These are phyloP conservation scores for Dichetophora obliterata DNA, from an alignment of 2,888 invertebrate genomes.

Conservation along the genomic window DNA sequence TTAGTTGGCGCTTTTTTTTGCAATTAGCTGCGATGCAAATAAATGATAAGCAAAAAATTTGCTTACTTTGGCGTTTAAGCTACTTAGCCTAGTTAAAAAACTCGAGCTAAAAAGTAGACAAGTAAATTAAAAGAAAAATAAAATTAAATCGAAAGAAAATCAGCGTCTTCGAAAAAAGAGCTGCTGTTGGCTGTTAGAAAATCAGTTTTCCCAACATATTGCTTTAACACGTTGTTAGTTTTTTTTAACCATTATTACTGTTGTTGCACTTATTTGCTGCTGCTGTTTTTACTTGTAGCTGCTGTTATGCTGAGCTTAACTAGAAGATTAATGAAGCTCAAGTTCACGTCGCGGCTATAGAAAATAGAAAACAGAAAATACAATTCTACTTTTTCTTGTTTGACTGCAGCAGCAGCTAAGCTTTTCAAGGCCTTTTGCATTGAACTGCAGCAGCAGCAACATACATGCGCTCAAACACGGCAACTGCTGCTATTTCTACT, in stretches of 20 bases:
- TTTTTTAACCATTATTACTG: neutral
- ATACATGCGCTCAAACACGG: neutral
- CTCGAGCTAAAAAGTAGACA: neutral
- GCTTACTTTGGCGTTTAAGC: neutral
- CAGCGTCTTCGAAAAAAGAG: neutral
- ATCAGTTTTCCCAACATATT: conserved; percentile 17
- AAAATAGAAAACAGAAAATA: conserved; percentile 11
- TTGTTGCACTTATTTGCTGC: neutral
- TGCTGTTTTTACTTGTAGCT: neutral
- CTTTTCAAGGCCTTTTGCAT: conserved; percentile 1
- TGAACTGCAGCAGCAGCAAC: neutral
- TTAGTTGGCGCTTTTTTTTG: neutral
- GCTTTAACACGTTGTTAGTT: conserved; percentile 1
- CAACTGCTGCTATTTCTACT: no score
- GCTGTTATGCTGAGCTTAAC: conserved; percentile 15
- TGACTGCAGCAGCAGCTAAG: neutral
- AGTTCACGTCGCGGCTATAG: conserved; percentile 2
- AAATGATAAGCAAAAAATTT: conserved; percentile 12
- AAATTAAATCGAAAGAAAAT: neutral
- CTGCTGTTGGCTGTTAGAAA: conserved; percentile 8
- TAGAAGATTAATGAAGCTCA: conserved; percentile 33
- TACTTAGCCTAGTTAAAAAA: neutral
- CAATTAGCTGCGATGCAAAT: conserved; percentile 29
- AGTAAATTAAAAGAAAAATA: neutral
- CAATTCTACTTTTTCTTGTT: neutral